Evolutionary conservation across 2,888 invertebrate genomes (phyloP), one percentile per base, ranked within the genome.

Genomic region (Scotopteryx bipunctaria): DNA sequence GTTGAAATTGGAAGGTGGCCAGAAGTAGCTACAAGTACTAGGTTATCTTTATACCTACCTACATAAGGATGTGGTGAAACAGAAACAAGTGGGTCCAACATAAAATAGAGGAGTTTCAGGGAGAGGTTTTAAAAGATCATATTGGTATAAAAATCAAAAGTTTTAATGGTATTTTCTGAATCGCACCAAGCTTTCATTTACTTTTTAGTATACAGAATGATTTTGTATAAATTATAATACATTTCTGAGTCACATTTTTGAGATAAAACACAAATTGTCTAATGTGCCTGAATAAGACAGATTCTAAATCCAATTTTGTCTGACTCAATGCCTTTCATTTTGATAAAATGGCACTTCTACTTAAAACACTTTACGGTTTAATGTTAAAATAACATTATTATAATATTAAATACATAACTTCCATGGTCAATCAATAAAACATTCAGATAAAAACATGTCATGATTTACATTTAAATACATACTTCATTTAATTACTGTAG

Each of bases 131-230:
- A 73, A 83, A 84, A 85, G 83, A 81, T 74, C 81, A 74, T 76
- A 69, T 87, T 90, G 89, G 89, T 90, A 90, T 90, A 90, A 90
- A 90, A 90, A 90, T 90, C 89, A 90, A 90, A 90, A 90, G 89
- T 89, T 90, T 90, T 90, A 90, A 90, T 90, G 89, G 89, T 89
- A 88, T 89, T 89, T 89, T 88, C 89, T 86, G 88, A 88, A 89
- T 90, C 89, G 89, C 89, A 90, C 89, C 89, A 89, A 90, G 89
- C 89, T 87, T 89, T 85, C 88, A 87, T 87, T 86, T 87, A 89
- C 84, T 83, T 89, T 89, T 89, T 87, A 89, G 87, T 90, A 89
- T 87, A 89, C 89, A 88, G 88, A 86, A 83, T 86, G 84, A 83
- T 86, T 82, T 87, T 86, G 82, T 87, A 81, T 78, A 81, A 87